Percentiles rank a stretch among this genome's conserved stretches.
These are phyloP conservation scores for Oithona nana DNA, from an alignment of 2,888 invertebrate species.

Conservation along the genomic window DNA sequence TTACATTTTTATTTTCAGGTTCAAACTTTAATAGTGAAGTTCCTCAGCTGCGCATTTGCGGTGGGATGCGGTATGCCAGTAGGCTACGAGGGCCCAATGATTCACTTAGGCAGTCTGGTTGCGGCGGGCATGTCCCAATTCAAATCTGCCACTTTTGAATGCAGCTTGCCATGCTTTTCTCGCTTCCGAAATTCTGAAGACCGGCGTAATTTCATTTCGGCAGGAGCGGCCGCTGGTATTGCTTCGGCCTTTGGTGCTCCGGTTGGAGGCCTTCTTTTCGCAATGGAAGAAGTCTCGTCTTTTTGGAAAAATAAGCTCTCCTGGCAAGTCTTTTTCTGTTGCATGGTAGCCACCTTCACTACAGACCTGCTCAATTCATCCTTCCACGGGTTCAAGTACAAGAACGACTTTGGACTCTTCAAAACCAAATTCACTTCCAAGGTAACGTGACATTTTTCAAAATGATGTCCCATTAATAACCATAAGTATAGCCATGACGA, in stretches of 20 bases:
- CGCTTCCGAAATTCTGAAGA: conserved; percentile 18
- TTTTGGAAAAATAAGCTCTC: conserved; percentile 30
- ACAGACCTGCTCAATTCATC: conserved; percentile 18
- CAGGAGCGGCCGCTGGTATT: conserved; percentile 29
- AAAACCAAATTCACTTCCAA: conserved; percentile 15
- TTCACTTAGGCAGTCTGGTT: conserved; percentile 27
- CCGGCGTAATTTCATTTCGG: conserved; percentile 21
- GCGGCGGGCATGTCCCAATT: conserved; percentile 20
- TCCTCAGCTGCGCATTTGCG: conserved; percentile 26
- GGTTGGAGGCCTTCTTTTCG: conserved; percentile 29
- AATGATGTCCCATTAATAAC: too few relatives aligned
- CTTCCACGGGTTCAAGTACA: conserved; percentile 18
- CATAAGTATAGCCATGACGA: too few relatives aligned
- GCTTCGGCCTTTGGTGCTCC: conserved; percentile 30
- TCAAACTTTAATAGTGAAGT: conserved; percentile 27
- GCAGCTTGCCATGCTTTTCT: conserved; percentile 20
- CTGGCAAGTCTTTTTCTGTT: conserved; percentile 23
- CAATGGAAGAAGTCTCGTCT: conserved; percentile 31
- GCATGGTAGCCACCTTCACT: conserved; percentile 17
- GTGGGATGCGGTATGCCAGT: conserved; percentile 30
- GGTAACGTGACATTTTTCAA: too few relatives aligned
- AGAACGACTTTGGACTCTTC: conserved; percentile 16
- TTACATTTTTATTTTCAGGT: too few relatives aligned
- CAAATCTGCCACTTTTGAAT: conserved; percentile 20
- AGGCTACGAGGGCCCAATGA: conserved; percentile 32